Conservation (phyloP, 2,797 vertebrate species). For the Neomorphus geoffroyi region DNA sequence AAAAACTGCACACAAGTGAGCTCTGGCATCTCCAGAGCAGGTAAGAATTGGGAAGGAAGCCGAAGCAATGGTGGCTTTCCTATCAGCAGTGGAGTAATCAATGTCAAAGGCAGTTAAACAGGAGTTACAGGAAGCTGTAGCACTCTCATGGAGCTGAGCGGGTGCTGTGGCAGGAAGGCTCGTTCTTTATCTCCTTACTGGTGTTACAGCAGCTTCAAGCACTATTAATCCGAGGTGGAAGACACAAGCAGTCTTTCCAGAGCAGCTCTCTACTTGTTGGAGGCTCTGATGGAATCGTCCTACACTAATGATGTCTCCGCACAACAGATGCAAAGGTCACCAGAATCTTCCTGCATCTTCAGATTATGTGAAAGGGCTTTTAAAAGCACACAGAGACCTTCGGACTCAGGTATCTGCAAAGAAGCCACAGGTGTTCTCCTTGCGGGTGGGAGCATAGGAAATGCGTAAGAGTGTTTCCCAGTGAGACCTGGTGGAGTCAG, state of each 20-base stretch:
- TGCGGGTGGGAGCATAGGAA: accelerated
- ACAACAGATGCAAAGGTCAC: neutral
- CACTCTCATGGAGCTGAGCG: neutral
- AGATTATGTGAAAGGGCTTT: neutral
- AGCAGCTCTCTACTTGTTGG: neutral
- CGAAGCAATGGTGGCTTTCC: neutral
- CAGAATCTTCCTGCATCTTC: neutral
- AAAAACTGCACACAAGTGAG: neutral
- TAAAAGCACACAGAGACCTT: neutral
- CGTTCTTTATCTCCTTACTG: neutral
- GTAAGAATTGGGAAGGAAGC: neutral
- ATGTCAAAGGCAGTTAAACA: neutral
- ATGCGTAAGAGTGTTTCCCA: accelerated
- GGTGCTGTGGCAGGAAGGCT: neutral
- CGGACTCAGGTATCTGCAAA: neutral
- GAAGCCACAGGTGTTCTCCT: neutral
- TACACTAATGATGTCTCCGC: neutral
- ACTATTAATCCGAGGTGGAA: neutral
- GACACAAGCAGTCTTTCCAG: neutral
- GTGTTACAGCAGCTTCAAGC: neutral
- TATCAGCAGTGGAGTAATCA: neutral
- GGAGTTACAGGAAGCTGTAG: neutral
- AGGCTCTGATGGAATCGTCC: neutral
- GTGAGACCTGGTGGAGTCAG: neutral
- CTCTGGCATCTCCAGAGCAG: neutral